A percentile compares a stretch with the other conserved stretches of the same genome.
These are phyloP conservation scores for Chiloscyllium plagiosum DNA, from an alignment of 2,113 vertebrate genomes.

Conservation along the genomic window DNA sequence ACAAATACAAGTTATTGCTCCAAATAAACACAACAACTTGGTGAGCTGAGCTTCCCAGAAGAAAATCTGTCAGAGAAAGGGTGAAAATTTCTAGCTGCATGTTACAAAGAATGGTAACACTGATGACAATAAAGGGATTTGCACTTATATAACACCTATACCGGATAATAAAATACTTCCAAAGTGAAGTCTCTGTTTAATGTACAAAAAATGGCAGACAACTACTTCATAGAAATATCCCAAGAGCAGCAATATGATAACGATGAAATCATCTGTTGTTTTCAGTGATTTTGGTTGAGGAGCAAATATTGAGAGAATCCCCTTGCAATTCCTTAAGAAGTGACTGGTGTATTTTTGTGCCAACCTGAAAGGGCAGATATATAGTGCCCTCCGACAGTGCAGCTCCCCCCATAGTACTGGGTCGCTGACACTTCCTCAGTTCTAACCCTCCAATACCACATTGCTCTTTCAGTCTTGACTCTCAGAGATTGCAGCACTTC, in stretches of 20 bases:
- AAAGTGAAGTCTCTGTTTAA: neutral
- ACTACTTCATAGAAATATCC: neutral
- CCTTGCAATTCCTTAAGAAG: neutral
- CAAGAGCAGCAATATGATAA: neutral
- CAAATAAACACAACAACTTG: neutral
- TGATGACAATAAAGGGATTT: neutral
- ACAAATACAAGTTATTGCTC: neutral
- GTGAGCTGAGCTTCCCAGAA: neutral
- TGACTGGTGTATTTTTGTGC: neutral
- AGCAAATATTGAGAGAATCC: neutral
- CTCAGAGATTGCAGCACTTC: neutral
- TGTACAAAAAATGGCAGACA: neutral
- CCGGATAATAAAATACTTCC: neutral
- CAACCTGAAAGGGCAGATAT: neutral
- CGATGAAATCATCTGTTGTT: neutral
- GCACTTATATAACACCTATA: neutral
- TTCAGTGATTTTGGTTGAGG: neutral
- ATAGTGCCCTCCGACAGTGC: neutral
- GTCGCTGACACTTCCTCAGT: neutral
- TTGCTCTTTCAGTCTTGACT: neutral
- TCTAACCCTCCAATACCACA: neutral
- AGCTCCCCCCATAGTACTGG: neutral
- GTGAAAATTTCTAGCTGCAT: neutral
- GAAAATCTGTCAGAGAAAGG: neutral
- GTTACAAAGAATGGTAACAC: neutral